Evolutionary conservation across 1,140 invertebrate species (phyloP).

Genomic region (Rhagoletis zephyria): DNA sequence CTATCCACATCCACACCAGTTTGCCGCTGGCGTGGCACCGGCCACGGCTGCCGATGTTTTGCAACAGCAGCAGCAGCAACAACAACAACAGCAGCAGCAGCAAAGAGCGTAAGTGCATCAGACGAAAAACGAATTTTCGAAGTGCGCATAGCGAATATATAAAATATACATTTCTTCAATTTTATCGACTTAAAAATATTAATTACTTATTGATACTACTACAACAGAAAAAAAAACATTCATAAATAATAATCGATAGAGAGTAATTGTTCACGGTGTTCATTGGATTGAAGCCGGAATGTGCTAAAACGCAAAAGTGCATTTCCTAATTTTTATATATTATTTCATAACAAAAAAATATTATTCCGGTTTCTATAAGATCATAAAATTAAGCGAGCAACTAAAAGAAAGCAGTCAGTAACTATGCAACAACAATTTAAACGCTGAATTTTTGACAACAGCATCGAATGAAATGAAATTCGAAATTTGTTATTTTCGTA

Average conservation of each 20-base stretch:
- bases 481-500: not conserved
- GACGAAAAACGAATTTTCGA: constrained; percentile 2
- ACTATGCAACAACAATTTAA: constrained; percentile 48
- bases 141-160: constrained; percentile 29
- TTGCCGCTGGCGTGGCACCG: constrained; percentile 64
- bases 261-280: constrained; percentile 21
- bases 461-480: constrained; percentile 36
- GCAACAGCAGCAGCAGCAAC: constrained; percentile 54
- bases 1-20: constrained; percentile 67
- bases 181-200: constrained; percentile 46
- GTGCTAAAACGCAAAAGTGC: not conserved
- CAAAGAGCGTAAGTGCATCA: constrained; percentile 47
- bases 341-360: constrained; percentile 31
- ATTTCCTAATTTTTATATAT: constrained; percentile 13
- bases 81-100: constrained; percentile 38
- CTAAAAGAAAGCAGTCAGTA: constrained; percentile 49
- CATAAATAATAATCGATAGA: constrained; percentile 48
- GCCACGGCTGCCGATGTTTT: constrained; percentile 56
- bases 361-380: constrained; percentile 16
- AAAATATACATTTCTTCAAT: constrained; percentile 51
- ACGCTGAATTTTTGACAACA: constrained; percentile 45
- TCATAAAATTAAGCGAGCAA: constrained; percentile 24
- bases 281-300: constrained; percentile 15
- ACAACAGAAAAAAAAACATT: constrained; percentile 33
- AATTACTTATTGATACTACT: constrained; percentile 46